These are phyloP conservation scores for Drosophila demipolita DNA, from an alignment of 2,888 invertebrate genomes.

Conservation along the genomic window DNA sequence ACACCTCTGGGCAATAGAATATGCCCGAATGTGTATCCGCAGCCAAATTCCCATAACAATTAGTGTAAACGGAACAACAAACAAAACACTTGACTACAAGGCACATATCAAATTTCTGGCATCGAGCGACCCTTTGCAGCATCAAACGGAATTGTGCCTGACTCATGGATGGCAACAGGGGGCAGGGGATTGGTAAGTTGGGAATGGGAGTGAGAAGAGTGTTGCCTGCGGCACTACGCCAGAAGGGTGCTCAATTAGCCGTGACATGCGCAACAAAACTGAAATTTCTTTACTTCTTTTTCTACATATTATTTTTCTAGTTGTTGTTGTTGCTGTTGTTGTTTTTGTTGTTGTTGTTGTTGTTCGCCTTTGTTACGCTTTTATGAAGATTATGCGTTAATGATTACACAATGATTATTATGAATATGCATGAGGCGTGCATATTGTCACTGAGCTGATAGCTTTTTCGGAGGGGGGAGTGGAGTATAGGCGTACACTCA, in stretches of 20 bases:
- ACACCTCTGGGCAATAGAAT: slow-evolving; percentile 20
- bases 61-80: slow-evolving; percentile 76
- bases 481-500: slow-evolving; percentile 4
- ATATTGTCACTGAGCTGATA: slow-evolving; percentile 27
- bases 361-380: slow-evolving; percentile 64
- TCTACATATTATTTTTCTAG: slow-evolving; percentile 13
- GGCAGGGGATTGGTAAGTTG: slow-evolving; percentile 17
- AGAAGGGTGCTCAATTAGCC: slow-evolving; percentile 85
- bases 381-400: slow-evolving; percentile 79
- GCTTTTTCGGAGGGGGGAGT: neutral
- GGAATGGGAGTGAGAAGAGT: slow-evolving; percentile 35
- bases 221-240: slow-evolving; percentile 72
- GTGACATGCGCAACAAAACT: slow-evolving; percentile 80
- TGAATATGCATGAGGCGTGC: slow-evolving; percentile 74
- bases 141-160: slow-evolving; percentile 17
- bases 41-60: slow-evolving; percentile 81
- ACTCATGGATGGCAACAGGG: neutral
- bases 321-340: slow-evolving; percentile 7
- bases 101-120: slow-evolving; percentile 77
- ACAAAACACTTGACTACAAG: slow-evolving; percentile 80
- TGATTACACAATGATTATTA: slow-evolving; percentile 84
- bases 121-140: slow-evolving; percentile 33
- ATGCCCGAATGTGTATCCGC: slow-evolving; percentile 20
- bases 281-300: slow-evolving; percentile 73
- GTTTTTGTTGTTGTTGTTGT: slow-evolving; percentile 14